These are phyloP conservation scores for Bagarius yarrelli DNA, from an alignment of 2,113 vertebrate genomes.

Conservation along the genomic window DNA sequence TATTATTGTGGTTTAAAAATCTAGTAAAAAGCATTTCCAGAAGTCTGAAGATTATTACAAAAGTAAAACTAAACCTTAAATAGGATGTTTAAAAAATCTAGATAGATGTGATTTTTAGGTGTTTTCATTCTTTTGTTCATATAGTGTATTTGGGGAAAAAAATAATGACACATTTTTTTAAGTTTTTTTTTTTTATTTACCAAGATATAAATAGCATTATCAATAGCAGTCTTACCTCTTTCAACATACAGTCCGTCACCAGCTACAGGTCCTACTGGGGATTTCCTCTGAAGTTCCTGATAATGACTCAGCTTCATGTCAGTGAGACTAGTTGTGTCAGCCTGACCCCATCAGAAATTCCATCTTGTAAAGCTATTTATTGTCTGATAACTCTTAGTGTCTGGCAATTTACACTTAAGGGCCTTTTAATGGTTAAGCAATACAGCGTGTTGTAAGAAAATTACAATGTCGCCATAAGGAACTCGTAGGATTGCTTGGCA, in stretches of 20 bases:
- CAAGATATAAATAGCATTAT: not conserved
- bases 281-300: slow-evolving; percentile 45
- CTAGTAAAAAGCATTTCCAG: too few species aligned
- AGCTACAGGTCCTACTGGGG: slow-evolving; percentile 28
- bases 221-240: not conserved
- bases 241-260: not conserved
- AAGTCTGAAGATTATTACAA: too few species aligned
- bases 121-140: too few species aligned
- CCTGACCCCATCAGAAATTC: slow-evolving; percentile 9
- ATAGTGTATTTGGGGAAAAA: too few species aligned
- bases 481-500: too few species aligned
- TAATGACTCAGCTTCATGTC: slow-evolving; percentile 38
- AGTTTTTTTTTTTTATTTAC: not conserved
- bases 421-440: not conserved
- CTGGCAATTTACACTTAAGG: not conserved
- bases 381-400: not conserved
- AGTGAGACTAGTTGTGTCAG: slow-evolving; percentile 9
- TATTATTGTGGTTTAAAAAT: too few species aligned
- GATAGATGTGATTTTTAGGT: too few species aligned
- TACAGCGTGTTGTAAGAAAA: not conserved
- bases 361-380: not conserved
- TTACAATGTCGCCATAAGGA: not conserved
- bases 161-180: too few species aligned
- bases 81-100: too few species aligned
- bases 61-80: too few species aligned